A percentile compares a stretch with the other conserved stretches of the same genome.
These are phyloP conservation scores for Augochlora pura DNA, from an alignment of 1,140 invertebrate species.

Conservation along the genomic window DNA sequence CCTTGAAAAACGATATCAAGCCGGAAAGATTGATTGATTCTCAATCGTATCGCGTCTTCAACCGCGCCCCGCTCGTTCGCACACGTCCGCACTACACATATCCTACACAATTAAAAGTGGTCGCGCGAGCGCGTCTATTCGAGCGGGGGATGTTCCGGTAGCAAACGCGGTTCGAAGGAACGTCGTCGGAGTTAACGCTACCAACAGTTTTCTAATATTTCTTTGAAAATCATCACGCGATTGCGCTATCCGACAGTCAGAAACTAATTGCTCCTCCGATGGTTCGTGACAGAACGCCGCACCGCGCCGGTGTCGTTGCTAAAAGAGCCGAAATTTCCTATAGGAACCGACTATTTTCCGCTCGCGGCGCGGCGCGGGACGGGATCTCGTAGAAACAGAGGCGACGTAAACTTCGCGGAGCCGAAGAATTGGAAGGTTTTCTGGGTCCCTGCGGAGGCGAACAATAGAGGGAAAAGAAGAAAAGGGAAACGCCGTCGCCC, in stretches of 20 bases:
- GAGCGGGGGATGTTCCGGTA: too few species aligned
- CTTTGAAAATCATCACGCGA: not conserved
- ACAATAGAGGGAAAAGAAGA: conserved; percentile 1
- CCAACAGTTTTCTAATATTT: too few species aligned
- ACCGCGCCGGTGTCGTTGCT: not conserved
- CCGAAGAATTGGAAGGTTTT: conserved; percentile 41
- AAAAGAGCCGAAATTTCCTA: conserved; percentile 15
- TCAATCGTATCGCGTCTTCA: too few species aligned
- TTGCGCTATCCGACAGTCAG: not conserved
- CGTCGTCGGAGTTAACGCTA: too few species aligned
- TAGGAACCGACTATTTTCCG: conserved; percentile 30
- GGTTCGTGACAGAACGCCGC: not conserved
- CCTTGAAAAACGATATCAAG: too few species aligned
- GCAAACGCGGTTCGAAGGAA: too few species aligned
- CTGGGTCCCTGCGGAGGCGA: not conserved
- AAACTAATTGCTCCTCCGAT: not conserved
- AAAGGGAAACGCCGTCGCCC: conserved; percentile 1
- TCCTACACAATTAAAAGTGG: too few species aligned
- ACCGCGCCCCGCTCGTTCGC: too few species aligned
- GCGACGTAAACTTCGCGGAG: conserved; percentile 45
- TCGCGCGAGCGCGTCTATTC: too few species aligned
- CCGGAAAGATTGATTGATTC: too few species aligned
- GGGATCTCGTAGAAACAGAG: conserved; percentile 48
- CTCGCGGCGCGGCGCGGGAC: conserved; percentile 11
- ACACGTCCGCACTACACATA: too few species aligned